phyloP scores from a whole-genome alignment of 1,140 invertebrate genomes.

The Belonocnema kinseyi region DNA sequence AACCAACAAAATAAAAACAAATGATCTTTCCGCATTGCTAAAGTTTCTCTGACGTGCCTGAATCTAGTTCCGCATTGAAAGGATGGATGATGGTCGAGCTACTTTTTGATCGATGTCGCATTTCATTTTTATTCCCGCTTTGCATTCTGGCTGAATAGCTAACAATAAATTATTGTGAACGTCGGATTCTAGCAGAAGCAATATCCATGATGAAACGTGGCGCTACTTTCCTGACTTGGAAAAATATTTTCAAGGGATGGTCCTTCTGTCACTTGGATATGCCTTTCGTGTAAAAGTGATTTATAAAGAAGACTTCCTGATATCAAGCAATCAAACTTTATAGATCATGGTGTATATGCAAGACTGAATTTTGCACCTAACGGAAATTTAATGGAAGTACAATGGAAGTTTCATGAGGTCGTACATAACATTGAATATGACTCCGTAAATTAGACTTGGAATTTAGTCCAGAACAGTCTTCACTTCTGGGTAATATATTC shows the following conservation, averaged over 20 bases:
- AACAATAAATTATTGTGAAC: constrained; percentile 27
- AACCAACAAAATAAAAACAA: not conserved
- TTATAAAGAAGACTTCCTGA: not conserved
- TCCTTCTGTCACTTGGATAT: constrained; percentile 2
- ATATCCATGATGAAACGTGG: constrained; percentile 30
- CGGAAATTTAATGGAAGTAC: not conserved
- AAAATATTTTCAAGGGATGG: constrained; percentile 22
- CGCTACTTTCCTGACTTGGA: constrained; percentile 26
- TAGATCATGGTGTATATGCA: not conserved
- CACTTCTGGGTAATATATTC: not conserved
- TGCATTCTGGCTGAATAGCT: constrained; percentile 14
- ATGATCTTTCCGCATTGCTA: constrained; percentile 17
- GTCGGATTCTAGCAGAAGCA: constrained; percentile 10
- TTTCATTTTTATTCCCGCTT: constrained; percentile 24
- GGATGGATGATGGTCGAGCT: constrained; percentile 20
- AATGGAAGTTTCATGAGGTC: not conserved
- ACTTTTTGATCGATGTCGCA: constrained; percentile 30
- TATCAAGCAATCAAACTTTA: not conserved
- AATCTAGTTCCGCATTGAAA: constrained; percentile 7
- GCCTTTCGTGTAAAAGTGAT: constrained; percentile 2
- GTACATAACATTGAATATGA: not conserved
- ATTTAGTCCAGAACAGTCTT: not conserved
- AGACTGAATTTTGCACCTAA: not conserved
- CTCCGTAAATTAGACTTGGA: not conserved
- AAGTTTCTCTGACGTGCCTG: constrained; percentile 12